phyloP scores from a whole-genome alignment of 2,888 invertebrate species.

The Ennomos quercinarius region DNA sequence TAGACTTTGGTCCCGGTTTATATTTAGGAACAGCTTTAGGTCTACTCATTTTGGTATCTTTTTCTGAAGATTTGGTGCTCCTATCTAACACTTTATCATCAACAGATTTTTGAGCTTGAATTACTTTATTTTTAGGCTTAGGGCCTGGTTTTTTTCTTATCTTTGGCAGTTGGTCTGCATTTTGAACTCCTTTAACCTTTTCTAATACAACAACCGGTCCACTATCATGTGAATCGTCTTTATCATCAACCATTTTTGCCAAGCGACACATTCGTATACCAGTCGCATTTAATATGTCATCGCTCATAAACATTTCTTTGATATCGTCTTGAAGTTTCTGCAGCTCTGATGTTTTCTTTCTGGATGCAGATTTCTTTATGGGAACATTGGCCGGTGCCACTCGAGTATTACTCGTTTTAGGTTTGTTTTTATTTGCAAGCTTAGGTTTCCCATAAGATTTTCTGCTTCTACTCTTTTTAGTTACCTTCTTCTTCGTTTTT shows the following conservation, averaged over 20 bases:
- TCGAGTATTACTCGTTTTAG: not conserved
- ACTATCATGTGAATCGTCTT: constrained; percentile 40
- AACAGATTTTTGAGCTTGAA: constrained; percentile 30
- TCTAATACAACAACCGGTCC: constrained; percentile 63
- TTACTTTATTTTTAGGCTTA: constrained; percentile 55
- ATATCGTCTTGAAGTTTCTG: constrained; percentile 89
- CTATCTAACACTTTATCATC: constrained; percentile 27
- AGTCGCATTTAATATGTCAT: constrained; percentile 86
- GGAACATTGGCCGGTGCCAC: constrained; percentile 2
- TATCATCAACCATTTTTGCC: constrained; percentile 79
- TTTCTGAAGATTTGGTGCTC: constrained; percentile 2
- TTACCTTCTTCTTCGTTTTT: constrained; percentile 3
- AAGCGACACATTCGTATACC: constrained; percentile 88
- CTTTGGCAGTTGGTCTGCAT: constrained; percentile 33
- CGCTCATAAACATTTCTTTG: constrained; percentile 88
- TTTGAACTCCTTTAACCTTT: constrained; percentile 55
- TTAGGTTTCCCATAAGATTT: constrained; percentile 17
- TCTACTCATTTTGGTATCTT: constrained; percentile 22
- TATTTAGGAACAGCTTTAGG: constrained; percentile 35
- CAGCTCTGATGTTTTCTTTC: constrained; percentile 78
- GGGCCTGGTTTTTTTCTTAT: constrained; percentile 58
- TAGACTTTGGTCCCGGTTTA: constrained; percentile 70
- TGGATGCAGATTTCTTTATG: constrained; percentile 4
- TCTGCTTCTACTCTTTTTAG: constrained; percentile 18
- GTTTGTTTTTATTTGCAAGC: constrained; percentile 19